phyloP scores from a whole-genome alignment of 2,113 vertebrate species.

The Delphinus delphis region DNA sequence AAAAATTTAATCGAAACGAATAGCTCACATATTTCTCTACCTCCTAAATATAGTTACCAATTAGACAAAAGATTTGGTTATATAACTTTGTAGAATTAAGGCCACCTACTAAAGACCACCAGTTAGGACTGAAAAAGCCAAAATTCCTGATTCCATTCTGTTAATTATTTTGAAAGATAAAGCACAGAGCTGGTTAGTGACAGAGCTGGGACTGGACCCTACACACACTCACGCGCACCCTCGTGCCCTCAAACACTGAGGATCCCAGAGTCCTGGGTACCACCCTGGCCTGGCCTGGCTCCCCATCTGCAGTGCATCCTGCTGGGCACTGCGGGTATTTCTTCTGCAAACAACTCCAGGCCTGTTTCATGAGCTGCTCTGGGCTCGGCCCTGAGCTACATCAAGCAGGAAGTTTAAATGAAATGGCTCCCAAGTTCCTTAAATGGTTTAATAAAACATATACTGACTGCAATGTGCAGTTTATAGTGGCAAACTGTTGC shows the following conservation, averaged over 20 bases:
- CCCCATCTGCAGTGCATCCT: not conserved
- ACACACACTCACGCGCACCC: accelerated
- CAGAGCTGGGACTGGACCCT: not conserved
- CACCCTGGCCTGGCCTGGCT: not conserved
- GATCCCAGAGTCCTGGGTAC: not conserved
- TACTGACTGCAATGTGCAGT: conserved; percentile 88
- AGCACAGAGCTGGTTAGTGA: not conserved
- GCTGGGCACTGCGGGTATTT: conserved; percentile 72
- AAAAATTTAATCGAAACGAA: conserved; percentile 87
- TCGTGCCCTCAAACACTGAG: not conserved
- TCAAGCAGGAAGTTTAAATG: conserved; percentile 86
- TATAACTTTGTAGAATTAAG: conserved; percentile 70
- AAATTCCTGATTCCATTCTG: not conserved
- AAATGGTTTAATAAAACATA: conserved; percentile 90
- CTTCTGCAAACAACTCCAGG: conserved; percentile 77
- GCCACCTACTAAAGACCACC: conserved; percentile 74
- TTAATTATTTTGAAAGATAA: not conserved
- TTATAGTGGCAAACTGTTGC: conserved; percentile 88
- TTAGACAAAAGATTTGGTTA: conserved; percentile 81
- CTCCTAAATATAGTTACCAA: conserved; percentile 86
- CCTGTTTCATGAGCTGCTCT: conserved; percentile 78
- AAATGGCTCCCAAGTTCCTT: conserved; percentile 89
- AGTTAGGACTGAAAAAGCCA: not conserved
- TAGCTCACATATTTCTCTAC: conserved; percentile 86
- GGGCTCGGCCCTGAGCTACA: conserved; percentile 82